Evolutionary conservation across 2,888 invertebrate species (phyloP), one percentile per base, ranked within the genome.

Genomic region (Hydropsyche betteni): DNA sequence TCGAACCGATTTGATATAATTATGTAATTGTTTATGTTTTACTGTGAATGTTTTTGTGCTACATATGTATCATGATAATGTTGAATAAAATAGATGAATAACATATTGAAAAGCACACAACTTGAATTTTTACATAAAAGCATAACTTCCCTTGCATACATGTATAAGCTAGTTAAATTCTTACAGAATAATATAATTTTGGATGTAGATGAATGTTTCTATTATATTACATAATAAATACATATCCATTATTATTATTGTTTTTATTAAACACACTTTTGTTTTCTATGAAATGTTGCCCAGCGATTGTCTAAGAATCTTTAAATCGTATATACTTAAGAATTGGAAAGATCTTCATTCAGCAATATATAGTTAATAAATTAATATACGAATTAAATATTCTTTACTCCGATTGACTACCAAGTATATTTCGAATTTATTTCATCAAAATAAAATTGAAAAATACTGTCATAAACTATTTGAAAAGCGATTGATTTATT

Each of bases 121-220:
- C 10, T 58, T 24, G 58, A 24, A 36, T 34, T 64, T 33, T 55
- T 55, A 55, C 16, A 16, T 55, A 55, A 55, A 55, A 10, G 6
- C n/a, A 55, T 16, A 10, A 14, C 12, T 64, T 36, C 64, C 64
- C 36, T 36, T 64, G 64, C 64, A 70, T 72, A 61, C 72, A 72
- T 72, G 61, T 72, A 5, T 72, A 72, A 72, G 61, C 72, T 72
- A 72, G 72, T 72, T 72, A 72, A 58, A 70, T 70, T 34, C 64
- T 64, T 70, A 58, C 72, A 58, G 72, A 38, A 58, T 72, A 72
- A 72, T 72, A 72, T 72, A 72, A 72, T 72, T 79, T 79, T 79
- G 78, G 61, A 77, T 79, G 79, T 79, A 79, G 79, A 76, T 79
- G 76, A 77, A 78, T 79, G 78, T 79, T 78, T 77, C 78, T 76